phyloP scores from a whole-genome alignment of 1,140 invertebrate genomes.

The Chymomyza costata region DNA sequence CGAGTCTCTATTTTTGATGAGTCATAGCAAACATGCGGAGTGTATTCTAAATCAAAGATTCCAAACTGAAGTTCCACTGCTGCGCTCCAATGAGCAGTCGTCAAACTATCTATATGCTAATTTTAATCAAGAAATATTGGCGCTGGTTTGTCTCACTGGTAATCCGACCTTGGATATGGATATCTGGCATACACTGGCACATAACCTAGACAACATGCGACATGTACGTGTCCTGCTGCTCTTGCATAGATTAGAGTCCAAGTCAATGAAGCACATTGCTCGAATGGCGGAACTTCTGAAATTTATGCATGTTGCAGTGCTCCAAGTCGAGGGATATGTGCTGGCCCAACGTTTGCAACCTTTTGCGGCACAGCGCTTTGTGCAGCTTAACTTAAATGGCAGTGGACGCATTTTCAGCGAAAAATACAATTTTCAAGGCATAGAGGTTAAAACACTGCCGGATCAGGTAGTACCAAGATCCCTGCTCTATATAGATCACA shows the following conservation, averaged over 20 bases:
- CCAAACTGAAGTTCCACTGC: slow-evolving; percentile 5
- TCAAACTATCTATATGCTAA: slow-evolving; percentile 14
- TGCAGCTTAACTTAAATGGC: not conserved
- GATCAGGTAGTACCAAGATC: slow-evolving; percentile 40
- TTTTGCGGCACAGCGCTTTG: slow-evolving; percentile 23
- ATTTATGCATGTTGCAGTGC: slow-evolving; percentile 27
- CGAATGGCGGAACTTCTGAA: not conserved
- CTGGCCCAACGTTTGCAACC: slow-evolving; percentile 41
- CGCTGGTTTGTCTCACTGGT: slow-evolving; percentile 22
- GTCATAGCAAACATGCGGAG: slow-evolving; percentile 16
- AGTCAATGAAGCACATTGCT: slow-evolving; percentile 1
- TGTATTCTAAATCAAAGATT: not conserved
- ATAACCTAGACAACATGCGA: slow-evolving; percentile 44
- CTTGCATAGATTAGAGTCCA: not conserved
- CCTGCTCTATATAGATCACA: slow-evolving; percentile 23
- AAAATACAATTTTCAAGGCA: slow-evolving; percentile 21
- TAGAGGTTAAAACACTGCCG: slow-evolving; percentile 22
- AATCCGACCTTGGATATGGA: slow-evolving; percentile 11
- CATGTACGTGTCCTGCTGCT: slow-evolving; percentile 28
- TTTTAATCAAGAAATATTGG: slow-evolving; percentile 36
- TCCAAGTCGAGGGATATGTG: not conserved
- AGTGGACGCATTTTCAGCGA: slow-evolving; percentile 13
- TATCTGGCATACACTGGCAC: slow-evolving; percentile 42
- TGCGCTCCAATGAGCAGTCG: slow-evolving; percentile 23
- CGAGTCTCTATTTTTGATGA: slow-evolving; percentile 27